Conservation (phyloP, 2,888 invertebrate species). For the Scaptomyza parva region DNA sequence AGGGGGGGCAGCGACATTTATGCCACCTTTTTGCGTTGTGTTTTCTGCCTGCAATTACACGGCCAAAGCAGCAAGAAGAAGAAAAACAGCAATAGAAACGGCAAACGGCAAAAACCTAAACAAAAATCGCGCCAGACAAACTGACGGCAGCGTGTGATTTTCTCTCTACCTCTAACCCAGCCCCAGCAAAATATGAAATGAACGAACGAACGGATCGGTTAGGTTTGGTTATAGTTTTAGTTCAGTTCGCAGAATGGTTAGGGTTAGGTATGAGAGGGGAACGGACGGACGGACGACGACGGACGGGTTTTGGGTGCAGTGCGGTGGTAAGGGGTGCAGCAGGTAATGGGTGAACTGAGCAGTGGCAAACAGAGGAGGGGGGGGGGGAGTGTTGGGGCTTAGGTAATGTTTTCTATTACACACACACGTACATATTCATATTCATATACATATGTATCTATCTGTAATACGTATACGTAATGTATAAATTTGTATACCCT, state of each 20-base stretch:
- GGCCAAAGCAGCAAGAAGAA: conserved; percentile 39
- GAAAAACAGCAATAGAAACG: conserved; percentile 11
- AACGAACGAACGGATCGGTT: too few relatives aligned
- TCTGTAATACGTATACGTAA: background rate
- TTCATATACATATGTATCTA: background rate
- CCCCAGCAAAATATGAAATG: too few relatives aligned
- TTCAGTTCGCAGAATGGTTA: conserved; percentile 1
- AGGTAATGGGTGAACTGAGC: background rate
- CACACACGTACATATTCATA: background rate
- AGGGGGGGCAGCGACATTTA: conserved; percentile 67
- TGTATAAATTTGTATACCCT: conserved; percentile 21
- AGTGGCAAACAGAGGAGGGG: too few relatives aligned
- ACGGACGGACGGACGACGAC: background rate
- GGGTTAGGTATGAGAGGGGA: background rate
- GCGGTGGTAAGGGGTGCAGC: background rate
- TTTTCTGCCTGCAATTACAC: conserved; percentile 73
- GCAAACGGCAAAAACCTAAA: too few relatives aligned
- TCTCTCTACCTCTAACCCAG: too few relatives aligned
- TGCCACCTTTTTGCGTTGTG: conserved; percentile 68
- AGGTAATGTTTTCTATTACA: conserved; percentile 15
- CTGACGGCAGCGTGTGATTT: conserved; percentile 78
- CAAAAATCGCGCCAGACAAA: conserved; percentile 76
- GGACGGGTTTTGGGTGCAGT: background rate
- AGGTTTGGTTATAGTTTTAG: too few relatives aligned
- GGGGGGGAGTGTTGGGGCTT: background rate